Evolutionary conservation across 2,113 vertebrate genomes (phyloP), one percentile per base, ranked within the genome.

Genomic region (Pholis gunnellus): DNA sequence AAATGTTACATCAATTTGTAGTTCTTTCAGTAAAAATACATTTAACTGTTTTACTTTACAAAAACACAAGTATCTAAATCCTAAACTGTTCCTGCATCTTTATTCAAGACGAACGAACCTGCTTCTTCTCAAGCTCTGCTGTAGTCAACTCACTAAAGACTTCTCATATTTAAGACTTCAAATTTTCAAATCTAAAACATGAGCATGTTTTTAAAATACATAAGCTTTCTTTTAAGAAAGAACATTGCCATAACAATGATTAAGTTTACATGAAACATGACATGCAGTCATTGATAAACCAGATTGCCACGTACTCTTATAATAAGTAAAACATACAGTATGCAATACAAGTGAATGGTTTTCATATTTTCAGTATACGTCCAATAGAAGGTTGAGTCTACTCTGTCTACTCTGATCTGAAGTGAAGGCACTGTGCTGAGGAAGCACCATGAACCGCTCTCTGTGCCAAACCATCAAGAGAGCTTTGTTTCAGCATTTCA

Each of bases 401-500:
- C 59, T 78, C 20, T 42, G 72, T 60, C 29, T 6, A 5, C 60
- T 22, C 36, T 10, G 15, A 34, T 59, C 46, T 36, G 20, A 63
- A 56, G 61, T 46, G n/a, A 57, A 59, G 9, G 36, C 42, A 9
- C 25, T 9, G 48, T 0, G 22, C 31, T 15, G 29, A 70, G 75
- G 48, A 77, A 64, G 27, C 1, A 2, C 31, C 18, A 40, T 52
- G 18, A 65, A 72, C 36, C 56, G 70, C 15, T 73, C 50, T n/a
- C 0, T 18, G 9, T 46, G 48, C 65, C 15, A 74, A 64, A 52
- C 64, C 65, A 54, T 71, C 59, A n/a, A 42, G 18, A 9, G 2
- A 64, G 76, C 75, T 61, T 78, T 72, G 65, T 79, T 63, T 68
- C 63, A 50, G 42, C 61, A 70, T 74, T 82, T 83, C 72, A 56